Base-by-base conservation (phyloP, 2,113 vertebrate species). In the Oncorhynchus masou region DNA sequence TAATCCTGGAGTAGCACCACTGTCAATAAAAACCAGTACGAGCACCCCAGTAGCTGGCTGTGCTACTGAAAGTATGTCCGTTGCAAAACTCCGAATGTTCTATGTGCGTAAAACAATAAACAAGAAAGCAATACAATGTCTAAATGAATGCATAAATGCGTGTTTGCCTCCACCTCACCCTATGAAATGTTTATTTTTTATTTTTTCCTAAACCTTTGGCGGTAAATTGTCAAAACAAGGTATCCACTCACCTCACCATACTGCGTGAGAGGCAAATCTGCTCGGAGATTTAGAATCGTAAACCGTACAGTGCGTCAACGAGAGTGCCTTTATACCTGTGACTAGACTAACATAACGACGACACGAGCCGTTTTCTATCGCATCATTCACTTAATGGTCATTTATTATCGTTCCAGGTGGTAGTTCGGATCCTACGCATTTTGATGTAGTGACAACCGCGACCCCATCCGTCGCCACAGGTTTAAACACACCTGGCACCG, bases 401-500 rank as follows among this genome's bases (percentile, higher is more conserved):
- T 69, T 75, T 11, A 5, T 5, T 74, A 45, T 51, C 31, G 31
- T 19, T 62, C 59, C 59, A 24, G 59, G 7, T 62, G 7, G 59
- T 74, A 16, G 78, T 20, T 74, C 71, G 74, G 76, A 80, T 84
- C 80, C 85, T 65, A 74, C 80, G 84, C 77, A 68, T 31, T 64
- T 75, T 77, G 73, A 62, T 70, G n/a, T 45, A 45, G 31, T 80
- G 78, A 62, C 81, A 78, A 83, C 78, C 75, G 81, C 75, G 81
- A 75, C 51, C 15, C 31, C 54, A 5, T 74, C 25, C 49, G n/a
- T 31, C 79, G 86, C 85, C 68, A 85, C 90, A 88, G 90, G 89
- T 92, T 45, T 84, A 84, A 87, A 87, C 89, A 82, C 88, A 92
- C 91, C 88, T 91, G 91, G 86, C 72, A 71, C 75, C 73, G 80